A percentile compares a stretch with the other conserved stretches of the same genome.
phyloP scores from a whole-genome alignment of 2,888 invertebrate genomes.

The Eupithecia inturbata region DNA sequence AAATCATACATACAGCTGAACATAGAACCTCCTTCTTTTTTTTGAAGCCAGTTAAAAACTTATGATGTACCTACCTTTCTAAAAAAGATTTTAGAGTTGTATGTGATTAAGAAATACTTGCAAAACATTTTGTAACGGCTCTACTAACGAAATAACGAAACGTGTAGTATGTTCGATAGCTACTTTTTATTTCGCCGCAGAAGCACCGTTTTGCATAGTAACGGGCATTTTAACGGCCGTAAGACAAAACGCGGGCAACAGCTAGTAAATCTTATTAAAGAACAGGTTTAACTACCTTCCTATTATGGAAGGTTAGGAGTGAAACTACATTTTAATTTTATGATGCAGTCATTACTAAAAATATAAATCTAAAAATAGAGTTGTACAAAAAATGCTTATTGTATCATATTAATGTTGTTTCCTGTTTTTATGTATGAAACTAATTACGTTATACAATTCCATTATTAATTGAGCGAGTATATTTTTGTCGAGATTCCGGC shows the following conservation, averaged over 20 bases:
- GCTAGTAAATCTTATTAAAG: neutral
- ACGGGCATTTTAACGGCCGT: neutral
- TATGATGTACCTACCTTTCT: neutral
- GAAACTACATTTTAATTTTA: neutral
- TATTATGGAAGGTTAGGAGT: neutral
- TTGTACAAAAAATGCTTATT: neutral
- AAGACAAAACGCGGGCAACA: neutral
- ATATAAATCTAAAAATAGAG: neutral
- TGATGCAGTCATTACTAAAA: slow-evolving; percentile 2
- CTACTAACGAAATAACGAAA: neutral
- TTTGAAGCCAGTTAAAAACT: neutral
- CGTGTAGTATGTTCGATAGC: neutral
- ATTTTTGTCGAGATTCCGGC: neutral
- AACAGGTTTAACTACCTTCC: neutral
- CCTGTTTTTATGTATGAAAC: neutral
- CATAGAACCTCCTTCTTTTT: too few relatives aligned
- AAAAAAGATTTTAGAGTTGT: neutral
- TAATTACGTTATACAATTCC: neutral
- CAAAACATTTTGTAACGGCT: neutral
- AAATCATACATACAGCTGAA: too few relatives aligned
- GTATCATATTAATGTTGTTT: neutral
- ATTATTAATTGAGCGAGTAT: neutral
- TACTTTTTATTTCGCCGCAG: neutral
- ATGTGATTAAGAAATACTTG: neutral
- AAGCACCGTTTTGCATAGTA: neutral